phyloP scores from a whole-genome alignment of 2,888 invertebrate species.

The Cryptocephalus primarius region DNA sequence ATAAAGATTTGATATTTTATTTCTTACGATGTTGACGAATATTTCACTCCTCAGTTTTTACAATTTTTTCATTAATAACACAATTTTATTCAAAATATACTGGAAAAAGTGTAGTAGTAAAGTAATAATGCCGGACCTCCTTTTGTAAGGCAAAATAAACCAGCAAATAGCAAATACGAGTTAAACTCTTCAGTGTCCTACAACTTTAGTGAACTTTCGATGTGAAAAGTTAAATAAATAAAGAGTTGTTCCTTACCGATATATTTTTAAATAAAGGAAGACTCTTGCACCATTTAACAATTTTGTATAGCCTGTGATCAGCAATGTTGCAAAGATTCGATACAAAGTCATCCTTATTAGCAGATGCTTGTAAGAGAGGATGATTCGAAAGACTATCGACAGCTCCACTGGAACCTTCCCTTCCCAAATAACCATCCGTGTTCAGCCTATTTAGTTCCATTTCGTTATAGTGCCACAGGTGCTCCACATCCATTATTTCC shows the following conservation, averaged over 20 bases:
- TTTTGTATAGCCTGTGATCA: slow-evolving; percentile 90
- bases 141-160: too few relatives aligned
- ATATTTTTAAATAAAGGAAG: slow-evolving; percentile 93
- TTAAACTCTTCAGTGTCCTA: too few relatives aligned
- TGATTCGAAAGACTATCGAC: slow-evolving; percentile 40
- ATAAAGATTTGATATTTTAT: too few relatives aligned
- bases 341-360: slow-evolving; percentile 54
- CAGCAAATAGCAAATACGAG: too few relatives aligned
- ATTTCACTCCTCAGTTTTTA: too few relatives aligned
- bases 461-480: slow-evolving; percentile 90
- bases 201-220: too few relatives aligned
- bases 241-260: slow-evolving; percentile 47
- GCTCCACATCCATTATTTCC: slow-evolving; percentile 95
- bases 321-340: slow-evolving; percentile 89
- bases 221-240: too few relatives aligned
- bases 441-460: slow-evolving; percentile 60
- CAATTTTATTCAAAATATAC: too few relatives aligned
- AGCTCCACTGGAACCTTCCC: slow-evolving; percentile 34
- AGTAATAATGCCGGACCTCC: too few relatives aligned
- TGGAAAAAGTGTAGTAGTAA: too few relatives aligned
- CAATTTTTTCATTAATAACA: too few relatives aligned
- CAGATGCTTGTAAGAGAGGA: slow-evolving; percentile 43
- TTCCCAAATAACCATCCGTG: slow-evolving; percentile 31
- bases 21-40: too few relatives aligned
- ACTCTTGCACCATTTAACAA: slow-evolving; percentile 98